Percentiles rank a stretch among this genome's conserved stretches.
Conservation (phyloP, 2,888 invertebrate genomes). For the Macrosoma leucophasiata region DNA sequence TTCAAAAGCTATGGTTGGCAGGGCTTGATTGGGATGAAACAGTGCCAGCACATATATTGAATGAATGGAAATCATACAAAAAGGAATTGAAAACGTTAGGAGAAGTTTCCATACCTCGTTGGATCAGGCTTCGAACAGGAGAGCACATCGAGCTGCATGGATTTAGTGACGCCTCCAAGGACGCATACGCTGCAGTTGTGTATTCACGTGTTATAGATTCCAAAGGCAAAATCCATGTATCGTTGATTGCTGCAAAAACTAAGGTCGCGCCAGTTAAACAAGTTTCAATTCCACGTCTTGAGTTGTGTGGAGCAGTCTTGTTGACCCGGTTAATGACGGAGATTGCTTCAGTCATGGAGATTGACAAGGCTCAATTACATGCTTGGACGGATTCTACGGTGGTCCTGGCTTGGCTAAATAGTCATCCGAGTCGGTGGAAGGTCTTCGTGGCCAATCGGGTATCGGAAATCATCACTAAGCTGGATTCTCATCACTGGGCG, state of each 20-base stretch:
- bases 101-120: conserved; percentile 10
- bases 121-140: conserved; percentile 4
- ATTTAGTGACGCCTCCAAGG: conserved; percentile 20
- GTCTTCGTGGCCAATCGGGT: conserved; percentile 23
- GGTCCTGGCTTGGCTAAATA: conserved; percentile 8
- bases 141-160: conserved; percentile 15
- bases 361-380: conserved; percentile 10
- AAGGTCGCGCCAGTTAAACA: conserved; percentile 7
- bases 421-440: conserved; percentile 17
- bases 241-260: conserved; percentile 12
- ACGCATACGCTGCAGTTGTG: conserved; percentile 20
- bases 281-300: conserved; percentile 14
- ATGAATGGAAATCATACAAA: conserved; percentile 17
- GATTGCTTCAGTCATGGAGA: conserved; percentile 8
- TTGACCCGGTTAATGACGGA: conserved; percentile 15
- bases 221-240: conserved; percentile 3
- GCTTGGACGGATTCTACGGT: conserved; percentile 4
- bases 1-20: neutral
- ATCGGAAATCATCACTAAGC: conserved; percentile 20
- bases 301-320: conserved; percentile 7
- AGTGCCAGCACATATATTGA: conserved; percentile 12
- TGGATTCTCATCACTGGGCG: conserved; percentile 13
- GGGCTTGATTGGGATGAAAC: conserved; percentile 26
- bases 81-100: conserved; percentile 9
- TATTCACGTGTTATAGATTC: conserved; percentile 11